Evolutionary conservation across 2,797 vertebrate species (phyloP).

Genomic region (Mionectes olivaceus): DNA sequence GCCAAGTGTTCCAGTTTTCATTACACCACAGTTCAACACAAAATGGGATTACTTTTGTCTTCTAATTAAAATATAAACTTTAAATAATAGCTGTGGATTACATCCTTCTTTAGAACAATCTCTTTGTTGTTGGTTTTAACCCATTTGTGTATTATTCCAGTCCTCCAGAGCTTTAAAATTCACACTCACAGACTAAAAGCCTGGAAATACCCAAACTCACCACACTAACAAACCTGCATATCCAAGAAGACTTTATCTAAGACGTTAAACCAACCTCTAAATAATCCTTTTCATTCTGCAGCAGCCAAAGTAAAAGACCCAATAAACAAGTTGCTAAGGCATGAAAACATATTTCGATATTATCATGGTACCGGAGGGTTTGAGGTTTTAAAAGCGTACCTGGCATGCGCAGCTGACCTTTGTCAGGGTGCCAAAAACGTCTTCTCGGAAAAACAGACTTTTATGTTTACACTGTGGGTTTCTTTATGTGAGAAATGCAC

Average conservation of each 20-base stretch:
- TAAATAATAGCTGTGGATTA: not conserved
- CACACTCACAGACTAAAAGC: not conserved
- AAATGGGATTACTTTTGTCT: not conserved
- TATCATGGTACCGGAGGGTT: not conserved
- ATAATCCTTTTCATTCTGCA: not conserved
- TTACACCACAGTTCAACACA: not conserved
- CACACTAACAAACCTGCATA: not conserved
- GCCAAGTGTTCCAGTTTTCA: not conserved
- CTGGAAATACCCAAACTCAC: not conserved
- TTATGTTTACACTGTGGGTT: not conserved
- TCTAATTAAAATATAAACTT: not conserved
- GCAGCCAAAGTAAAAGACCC: not conserved
- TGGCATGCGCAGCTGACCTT: not conserved
- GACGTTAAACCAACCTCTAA: not conserved
- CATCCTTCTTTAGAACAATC: not conserved
- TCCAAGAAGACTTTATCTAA: not conserved
- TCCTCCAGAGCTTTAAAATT: not conserved
- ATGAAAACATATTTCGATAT: not conserved
- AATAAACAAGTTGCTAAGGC: not conserved
- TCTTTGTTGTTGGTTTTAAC: not conserved
- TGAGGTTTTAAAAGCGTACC: not conserved
- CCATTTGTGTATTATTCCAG: not conserved
- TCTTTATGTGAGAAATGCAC: not conserved
- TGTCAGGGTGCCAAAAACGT: constrained; percentile 1
- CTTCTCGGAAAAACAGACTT: not conserved